Evolutionary conservation across 2,888 invertebrate genomes (phyloP).

Genomic region (Melinaea menophilus): DNA sequence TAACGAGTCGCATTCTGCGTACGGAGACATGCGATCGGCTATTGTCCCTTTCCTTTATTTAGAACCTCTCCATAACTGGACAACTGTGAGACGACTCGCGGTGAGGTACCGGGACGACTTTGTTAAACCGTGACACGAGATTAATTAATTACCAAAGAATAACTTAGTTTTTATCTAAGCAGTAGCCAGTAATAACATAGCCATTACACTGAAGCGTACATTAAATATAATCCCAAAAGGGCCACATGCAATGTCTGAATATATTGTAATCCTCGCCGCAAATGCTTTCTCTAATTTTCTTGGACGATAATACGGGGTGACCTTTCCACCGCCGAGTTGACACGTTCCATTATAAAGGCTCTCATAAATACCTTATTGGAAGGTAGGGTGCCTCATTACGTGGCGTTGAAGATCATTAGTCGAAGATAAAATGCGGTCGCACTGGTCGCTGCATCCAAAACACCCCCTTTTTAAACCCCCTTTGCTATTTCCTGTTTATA

Average conservation of each 20-base stretch:
- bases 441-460: constrained; percentile 53
- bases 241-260: constrained; percentile 23
- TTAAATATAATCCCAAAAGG: constrained; percentile 6
- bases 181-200: neutral
- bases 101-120: constrained; percentile 10
- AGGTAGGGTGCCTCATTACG: constrained; percentile 63
- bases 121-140: constrained; percentile 15
- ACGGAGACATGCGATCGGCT: constrained; percentile 62
- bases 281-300: constrained; percentile 44
- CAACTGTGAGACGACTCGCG: constrained; percentile 25
- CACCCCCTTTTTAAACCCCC: constrained; percentile 35
- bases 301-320: constrained; percentile 50
- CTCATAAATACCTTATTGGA: constrained; percentile 76
- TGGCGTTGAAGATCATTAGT: constrained; percentile 65
- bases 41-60: constrained; percentile 57
- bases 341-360: constrained; percentile 66
- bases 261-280: constrained; percentile 26
- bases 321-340: constrained; percentile 51
- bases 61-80: constrained; percentile 43
- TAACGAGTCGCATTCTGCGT: constrained; percentile 73
- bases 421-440: constrained; percentile 68
- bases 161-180: neutral
- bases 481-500: neutral
- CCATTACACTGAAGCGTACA: neutral
- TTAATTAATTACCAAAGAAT: neutral